Conservation (phyloP, 2,888 invertebrate species). For the Pristionchus exspectatus region DNA sequence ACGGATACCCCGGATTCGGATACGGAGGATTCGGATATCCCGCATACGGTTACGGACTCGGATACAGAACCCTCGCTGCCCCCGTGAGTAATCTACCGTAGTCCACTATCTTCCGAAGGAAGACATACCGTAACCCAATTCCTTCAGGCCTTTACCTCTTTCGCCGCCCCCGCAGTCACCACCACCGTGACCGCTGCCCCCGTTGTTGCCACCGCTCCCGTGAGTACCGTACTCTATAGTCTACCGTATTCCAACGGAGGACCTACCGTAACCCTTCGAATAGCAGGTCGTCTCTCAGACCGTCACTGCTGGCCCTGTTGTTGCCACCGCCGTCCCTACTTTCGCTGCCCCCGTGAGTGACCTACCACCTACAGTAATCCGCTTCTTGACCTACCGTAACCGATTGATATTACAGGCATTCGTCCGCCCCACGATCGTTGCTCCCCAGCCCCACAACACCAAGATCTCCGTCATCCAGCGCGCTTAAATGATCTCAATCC, state of each 20-base stretch:
- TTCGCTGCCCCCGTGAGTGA: constrained; percentile 38
- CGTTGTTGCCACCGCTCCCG: constrained; percentile 37
- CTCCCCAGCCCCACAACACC: constrained; percentile 51
- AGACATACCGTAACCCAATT: background rate
- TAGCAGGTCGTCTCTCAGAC: constrained; percentile 37
- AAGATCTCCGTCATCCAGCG: constrained; percentile 57
- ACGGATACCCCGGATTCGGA: constrained; percentile 53
- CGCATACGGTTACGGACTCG: constrained; percentile 42
- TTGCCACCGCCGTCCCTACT: constrained; percentile 44
- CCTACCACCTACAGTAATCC: background rate
- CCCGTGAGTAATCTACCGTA: constrained; percentile 39
- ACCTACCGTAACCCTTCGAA: background rate
- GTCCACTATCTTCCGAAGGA: background rate
- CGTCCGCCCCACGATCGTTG: constrained; percentile 52
- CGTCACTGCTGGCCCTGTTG: constrained; percentile 42
- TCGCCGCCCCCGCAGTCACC: constrained; percentile 31
- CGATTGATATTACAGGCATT: constrained; percentile 30
- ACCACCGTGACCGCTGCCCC: constrained; percentile 45
- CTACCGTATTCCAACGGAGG: background rate
- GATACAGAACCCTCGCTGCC: constrained; percentile 50
- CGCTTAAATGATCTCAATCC: constrained; percentile 45
- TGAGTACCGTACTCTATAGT: background rate
- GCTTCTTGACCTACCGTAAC: background rate
- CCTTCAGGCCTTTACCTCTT: constrained; percentile 21
- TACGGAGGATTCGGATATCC: constrained; percentile 48